These are phyloP conservation scores for Drosophila ambigua DNA, from an alignment of 1,140 invertebrate genomes.

Conservation along the genomic window DNA sequence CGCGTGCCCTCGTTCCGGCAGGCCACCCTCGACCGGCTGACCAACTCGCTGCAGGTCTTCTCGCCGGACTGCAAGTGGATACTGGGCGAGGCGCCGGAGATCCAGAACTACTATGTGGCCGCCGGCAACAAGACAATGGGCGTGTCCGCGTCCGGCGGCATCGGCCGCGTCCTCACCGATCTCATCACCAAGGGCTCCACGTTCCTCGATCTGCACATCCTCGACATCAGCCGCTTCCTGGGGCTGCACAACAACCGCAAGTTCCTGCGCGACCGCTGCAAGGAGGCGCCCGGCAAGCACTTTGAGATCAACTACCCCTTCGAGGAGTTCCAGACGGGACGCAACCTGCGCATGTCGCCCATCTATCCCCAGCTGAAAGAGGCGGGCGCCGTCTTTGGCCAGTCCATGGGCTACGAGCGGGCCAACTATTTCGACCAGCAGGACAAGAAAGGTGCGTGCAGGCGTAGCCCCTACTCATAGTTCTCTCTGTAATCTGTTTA, in stretches of 20 bases:
- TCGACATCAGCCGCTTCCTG: slow-evolving; percentile 96
- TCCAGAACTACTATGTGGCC: slow-evolving; percentile 97
- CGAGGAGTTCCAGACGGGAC: slow-evolving; percentile 93
- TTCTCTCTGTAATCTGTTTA: background rate
- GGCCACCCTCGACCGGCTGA: slow-evolving; percentile 90
- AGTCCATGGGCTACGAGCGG: slow-evolving; percentile 99
- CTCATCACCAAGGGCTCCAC: slow-evolving; percentile 93
- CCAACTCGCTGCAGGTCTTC: slow-evolving; percentile 96
- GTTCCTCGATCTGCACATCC: slow-evolving; percentile 93
- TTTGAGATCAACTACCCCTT: slow-evolving; percentile 94
- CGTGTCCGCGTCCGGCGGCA: slow-evolving; percentile 95
- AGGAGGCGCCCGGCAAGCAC: slow-evolving; percentile 96
- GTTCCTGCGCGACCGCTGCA: slow-evolving; percentile 96
- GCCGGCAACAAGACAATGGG: slow-evolving; percentile 98
- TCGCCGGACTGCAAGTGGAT: slow-evolving; percentile 97
- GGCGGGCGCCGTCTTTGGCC: slow-evolving; percentile 98
- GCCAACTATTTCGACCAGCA: slow-evolving; percentile 94
- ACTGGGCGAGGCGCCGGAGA: slow-evolving; percentile 96
- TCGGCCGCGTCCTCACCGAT: slow-evolving; percentile 95
- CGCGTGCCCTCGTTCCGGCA: slow-evolving; percentile 91
- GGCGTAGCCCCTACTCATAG: too few relatives aligned
- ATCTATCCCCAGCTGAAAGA: slow-evolving; percentile 96
- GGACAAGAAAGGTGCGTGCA: slow-evolving; percentile 85
- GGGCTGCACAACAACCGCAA: slow-evolving; percentile 98
- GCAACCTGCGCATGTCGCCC: slow-evolving; percentile 97